phyloP scores from a whole-genome alignment of 2,113 vertebrate genomes.

The Rhineura floridana region DNA sequence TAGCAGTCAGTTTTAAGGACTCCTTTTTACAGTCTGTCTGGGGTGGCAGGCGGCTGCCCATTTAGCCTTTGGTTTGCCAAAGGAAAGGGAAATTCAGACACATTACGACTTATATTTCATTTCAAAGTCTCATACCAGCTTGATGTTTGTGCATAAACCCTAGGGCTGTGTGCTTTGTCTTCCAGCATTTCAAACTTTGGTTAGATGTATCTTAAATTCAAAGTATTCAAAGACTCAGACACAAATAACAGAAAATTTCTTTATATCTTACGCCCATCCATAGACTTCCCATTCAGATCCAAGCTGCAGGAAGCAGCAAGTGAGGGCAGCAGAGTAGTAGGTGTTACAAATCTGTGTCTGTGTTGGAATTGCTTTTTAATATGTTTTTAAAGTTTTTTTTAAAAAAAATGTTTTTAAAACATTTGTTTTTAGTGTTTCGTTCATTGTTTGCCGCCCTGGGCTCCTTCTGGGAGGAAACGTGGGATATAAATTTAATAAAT shows the following conservation, averaged over 20 bases:
- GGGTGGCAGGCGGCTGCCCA: neutral
- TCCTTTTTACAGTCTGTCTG: neutral
- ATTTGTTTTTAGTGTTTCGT: too few relatives aligned
- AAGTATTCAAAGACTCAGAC: neutral
- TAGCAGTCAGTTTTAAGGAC: neutral
- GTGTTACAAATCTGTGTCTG: too few relatives aligned
- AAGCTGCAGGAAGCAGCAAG: neutral
- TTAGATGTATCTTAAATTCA: neutral
- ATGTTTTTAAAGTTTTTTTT: too few relatives aligned
- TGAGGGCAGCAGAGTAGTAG: neutral
- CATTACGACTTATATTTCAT: neutral
- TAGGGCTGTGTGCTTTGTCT: neutral
- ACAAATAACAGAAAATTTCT: neutral
- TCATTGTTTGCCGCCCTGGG: too few relatives aligned
- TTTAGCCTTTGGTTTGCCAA: neutral
- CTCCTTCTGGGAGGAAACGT: too few relatives aligned
- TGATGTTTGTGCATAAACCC: neutral
- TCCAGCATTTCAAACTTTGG: neutral
- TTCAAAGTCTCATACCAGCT: neutral
- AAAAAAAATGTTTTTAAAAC: too few relatives aligned
- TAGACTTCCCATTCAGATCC: neutral
- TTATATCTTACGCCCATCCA: too few relatives aligned
- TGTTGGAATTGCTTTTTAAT: too few relatives aligned
- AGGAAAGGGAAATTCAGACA: neutral
- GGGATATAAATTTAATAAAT: too few relatives aligned